phyloP scores from a whole-genome alignment of 2,888 invertebrate species.

The Nymphalis urticae region DNA sequence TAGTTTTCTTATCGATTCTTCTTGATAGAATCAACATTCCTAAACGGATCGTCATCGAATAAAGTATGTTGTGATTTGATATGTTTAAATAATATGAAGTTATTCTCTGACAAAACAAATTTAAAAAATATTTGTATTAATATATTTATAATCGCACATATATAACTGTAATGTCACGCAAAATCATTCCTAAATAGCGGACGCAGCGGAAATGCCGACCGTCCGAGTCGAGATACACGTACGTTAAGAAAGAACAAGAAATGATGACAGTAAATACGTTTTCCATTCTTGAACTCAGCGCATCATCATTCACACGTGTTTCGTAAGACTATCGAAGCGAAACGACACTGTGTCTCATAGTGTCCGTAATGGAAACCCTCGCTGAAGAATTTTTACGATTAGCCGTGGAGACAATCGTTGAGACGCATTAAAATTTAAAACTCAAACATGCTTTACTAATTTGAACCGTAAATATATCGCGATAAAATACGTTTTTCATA shows the following conservation, averaged over 20 bases:
- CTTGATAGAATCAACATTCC: no score
- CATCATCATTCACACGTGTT: neutral
- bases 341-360: constrained; percentile 26
- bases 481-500: constrained; percentile 1
- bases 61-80: no score
- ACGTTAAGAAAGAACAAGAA: constrained; percentile 13
- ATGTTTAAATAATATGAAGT: no score
- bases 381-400: constrained; percentile 67
- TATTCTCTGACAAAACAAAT: no score
- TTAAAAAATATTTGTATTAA: no score
- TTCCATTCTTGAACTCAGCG: neutral
- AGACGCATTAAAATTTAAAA: constrained; percentile 62
- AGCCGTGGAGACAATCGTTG: constrained; percentile 56
- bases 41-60: no score
- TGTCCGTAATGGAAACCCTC: constrained; percentile 43
- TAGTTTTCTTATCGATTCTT: no score
- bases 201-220: constrained; percentile 16
- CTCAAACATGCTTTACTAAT: neutral
- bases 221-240: constrained; percentile 10
- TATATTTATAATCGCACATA: neutral
- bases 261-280: constrained; percentile 3
- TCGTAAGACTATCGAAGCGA: constrained; percentile 9
- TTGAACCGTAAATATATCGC: neutral
- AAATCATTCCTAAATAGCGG: constrained; percentile 14
- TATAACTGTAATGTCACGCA: constrained; percentile 4